These are phyloP conservation scores for Lutraria rhynchaena DNA, from an alignment of 1,140 invertebrate species.

Conservation along the genomic window DNA sequence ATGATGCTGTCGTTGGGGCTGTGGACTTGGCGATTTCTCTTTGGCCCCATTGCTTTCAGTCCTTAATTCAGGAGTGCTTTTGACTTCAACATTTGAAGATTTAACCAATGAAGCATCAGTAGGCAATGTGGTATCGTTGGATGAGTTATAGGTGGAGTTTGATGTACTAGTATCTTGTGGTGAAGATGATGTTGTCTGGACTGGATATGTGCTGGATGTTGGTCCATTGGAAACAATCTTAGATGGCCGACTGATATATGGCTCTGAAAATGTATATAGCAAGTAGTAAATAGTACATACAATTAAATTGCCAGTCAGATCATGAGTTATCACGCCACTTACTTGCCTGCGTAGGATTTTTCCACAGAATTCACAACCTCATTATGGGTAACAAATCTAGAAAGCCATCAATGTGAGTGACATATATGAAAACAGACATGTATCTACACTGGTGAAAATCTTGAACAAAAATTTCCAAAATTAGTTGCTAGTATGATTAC, in stretches of 20 bases:
- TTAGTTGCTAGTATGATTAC: too few species aligned
- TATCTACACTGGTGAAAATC: too few species aligned
- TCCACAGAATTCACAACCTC: too few species aligned
- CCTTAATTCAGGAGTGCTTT: neutral
- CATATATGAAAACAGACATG: too few species aligned
- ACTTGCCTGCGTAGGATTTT: too few species aligned
- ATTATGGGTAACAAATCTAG: too few species aligned
- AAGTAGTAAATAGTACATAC: neutral
- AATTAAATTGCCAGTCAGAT: too few species aligned
- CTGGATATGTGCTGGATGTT: conserved; percentile 41
- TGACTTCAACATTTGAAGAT: neutral
- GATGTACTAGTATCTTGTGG: conserved; percentile 2
- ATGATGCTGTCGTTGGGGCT: conserved; percentile 40
- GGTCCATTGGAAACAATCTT: conserved; percentile 38
- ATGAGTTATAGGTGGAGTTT: neutral
- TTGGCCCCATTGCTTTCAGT: conserved; percentile 13
- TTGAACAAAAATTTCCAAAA: too few species aligned
- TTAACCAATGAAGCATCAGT: neutral
- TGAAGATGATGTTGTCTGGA: neutral
- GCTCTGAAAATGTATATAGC: neutral
- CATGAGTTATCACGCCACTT: too few species aligned
- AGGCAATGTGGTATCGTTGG: neutral
- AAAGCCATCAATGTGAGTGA: too few species aligned
- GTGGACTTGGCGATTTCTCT: conserved; percentile 43
- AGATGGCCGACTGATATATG: conserved; percentile 1